Percentiles rank a stretch among this genome's conserved stretches.
Evolutionary conservation across 2,888 invertebrate genomes (phyloP).

Genomic region (Drosophila nr. perissopoda): DNA sequence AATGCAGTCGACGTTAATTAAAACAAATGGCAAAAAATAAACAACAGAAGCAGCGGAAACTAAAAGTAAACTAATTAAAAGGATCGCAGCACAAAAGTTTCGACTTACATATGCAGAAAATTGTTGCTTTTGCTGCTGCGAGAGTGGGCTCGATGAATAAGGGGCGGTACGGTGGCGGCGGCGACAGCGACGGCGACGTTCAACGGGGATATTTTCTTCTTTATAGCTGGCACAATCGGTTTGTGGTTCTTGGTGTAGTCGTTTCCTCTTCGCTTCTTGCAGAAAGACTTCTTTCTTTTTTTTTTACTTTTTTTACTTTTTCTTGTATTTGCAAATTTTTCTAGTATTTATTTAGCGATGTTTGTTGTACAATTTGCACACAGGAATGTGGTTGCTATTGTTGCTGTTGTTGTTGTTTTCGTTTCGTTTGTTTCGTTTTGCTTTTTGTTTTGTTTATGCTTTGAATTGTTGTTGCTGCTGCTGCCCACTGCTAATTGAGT

Average conservation of each 20-base stretch:
- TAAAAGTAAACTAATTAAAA: constrained; percentile 73
- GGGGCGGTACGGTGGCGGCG: constrained; percentile 5
- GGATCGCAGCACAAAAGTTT: constrained; percentile 65
- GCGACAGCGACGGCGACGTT: not conserved
- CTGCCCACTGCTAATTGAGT: constrained; percentile 53
- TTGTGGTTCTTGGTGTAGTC: constrained; percentile 2
- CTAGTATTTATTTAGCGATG: constrained; percentile 46
- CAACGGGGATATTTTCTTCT: constrained; percentile 23
- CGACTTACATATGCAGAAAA: constrained; percentile 74
- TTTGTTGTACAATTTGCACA: constrained; percentile 54
- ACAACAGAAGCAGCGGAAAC: constrained; percentile 59
- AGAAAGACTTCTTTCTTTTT: constrained; percentile 30
- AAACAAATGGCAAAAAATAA: constrained; percentile 73
- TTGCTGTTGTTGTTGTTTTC: constrained; percentile 23
- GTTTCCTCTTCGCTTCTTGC: constrained; percentile 21
- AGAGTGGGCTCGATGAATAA: not conserved
- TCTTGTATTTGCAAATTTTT: constrained; percentile 6
- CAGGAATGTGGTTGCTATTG: constrained; percentile 49
- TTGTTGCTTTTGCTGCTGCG: constrained; percentile 50
- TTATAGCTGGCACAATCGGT: constrained; percentile 14
- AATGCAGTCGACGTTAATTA: constrained; percentile 66
- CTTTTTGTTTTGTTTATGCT: constrained; percentile 51
- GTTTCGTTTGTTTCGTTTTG: constrained; percentile 33
- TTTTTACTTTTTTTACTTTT: constrained; percentile 13
- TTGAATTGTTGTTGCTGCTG: constrained; percentile 22